Conservation (phyloP, 2,797 vertebrate genomes). For the Rhyacichthys aspro region DNA sequence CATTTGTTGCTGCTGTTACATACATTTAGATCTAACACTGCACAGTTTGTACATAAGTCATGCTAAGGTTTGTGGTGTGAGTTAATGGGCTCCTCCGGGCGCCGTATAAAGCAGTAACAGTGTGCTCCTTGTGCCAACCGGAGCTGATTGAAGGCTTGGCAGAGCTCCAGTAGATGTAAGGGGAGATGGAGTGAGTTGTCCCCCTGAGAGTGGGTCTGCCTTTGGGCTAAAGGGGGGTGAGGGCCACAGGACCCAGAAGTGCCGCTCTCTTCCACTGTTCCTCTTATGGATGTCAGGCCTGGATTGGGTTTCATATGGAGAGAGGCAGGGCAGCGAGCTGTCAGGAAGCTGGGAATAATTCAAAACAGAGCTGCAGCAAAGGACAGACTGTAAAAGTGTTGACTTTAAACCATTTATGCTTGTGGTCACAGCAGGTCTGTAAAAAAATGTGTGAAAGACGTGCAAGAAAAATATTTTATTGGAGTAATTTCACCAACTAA, state of each 20-base stretch:
- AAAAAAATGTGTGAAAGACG: neutral
- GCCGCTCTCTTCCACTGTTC: conserved; percentile 54
- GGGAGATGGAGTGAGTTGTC: conserved; percentile 26
- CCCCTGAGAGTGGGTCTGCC: conserved; percentile 30
- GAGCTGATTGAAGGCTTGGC: conserved; percentile 52
- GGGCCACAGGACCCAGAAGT: conserved; percentile 38
- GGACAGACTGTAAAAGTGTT: conserved; percentile 49
- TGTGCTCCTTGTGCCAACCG: conserved; percentile 23
- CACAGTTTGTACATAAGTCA: conserved; percentile 30
- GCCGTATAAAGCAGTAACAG: conserved; percentile 9
- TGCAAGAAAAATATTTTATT: too few relatives aligned
- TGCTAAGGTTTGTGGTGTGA: conserved; percentile 33
- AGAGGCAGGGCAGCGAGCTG: conserved; percentile 39
- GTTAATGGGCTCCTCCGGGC: conserved; percentile 32
- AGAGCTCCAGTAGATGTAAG: conserved; percentile 45
- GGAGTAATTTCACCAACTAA: neutral
- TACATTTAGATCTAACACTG: conserved; percentile 11
- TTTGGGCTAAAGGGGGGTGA: conserved; percentile 34
- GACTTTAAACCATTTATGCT: conserved; percentile 46
- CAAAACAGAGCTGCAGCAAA: conserved; percentile 71
- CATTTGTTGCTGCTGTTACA: neutral
- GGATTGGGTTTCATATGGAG: conserved; percentile 68
- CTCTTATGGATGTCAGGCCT: conserved; percentile 57
- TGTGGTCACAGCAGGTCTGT: neutral
- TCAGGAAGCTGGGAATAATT: conserved; percentile 78